Conservation (phyloP, 2,797 vertebrate species). For the Gymnodraco acuticeps region DNA sequence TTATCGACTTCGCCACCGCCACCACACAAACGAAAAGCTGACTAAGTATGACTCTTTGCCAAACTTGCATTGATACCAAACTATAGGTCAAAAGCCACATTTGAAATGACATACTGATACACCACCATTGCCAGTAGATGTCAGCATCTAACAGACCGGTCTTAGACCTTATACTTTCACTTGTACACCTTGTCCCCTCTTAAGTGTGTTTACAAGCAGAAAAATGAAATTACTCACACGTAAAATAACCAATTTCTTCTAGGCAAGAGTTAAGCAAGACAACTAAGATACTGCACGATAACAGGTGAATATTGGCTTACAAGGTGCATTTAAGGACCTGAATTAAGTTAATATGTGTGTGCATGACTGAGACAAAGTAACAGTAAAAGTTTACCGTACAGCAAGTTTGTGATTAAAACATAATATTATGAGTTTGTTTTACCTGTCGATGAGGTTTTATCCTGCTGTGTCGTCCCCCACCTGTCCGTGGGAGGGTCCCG, state of each 20-base stretch:
- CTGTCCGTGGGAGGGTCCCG: constrained; percentile 75
- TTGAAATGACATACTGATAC: background rate
- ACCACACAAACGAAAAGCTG: too few species aligned
- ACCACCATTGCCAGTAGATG: constrained; percentile 42
- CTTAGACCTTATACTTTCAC: background rate
- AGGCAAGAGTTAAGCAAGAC: too few species aligned
- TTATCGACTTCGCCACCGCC: too few species aligned
- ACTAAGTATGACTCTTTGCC: background rate
- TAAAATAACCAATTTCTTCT: background rate
- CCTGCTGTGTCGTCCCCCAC: constrained; percentile 52
- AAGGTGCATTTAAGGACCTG: background rate
- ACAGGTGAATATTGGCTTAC: background rate
- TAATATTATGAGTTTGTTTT: rapidly evolving
- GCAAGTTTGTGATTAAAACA: too few species aligned
- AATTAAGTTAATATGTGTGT: background rate
- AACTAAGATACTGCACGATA: rapidly evolving
- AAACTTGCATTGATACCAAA: background rate
- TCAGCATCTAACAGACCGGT: constrained; percentile 16
- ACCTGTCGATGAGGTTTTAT: background rate
- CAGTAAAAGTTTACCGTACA: background rate
- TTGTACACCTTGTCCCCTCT: background rate
- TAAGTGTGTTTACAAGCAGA: background rate
- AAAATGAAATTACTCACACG: background rate
- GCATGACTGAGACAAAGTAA: background rate
- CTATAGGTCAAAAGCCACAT: background rate